Evolutionary conservation across 2,113 vertebrate genomes (phyloP).

Genomic region (Hydrolagus affinis): DNA sequence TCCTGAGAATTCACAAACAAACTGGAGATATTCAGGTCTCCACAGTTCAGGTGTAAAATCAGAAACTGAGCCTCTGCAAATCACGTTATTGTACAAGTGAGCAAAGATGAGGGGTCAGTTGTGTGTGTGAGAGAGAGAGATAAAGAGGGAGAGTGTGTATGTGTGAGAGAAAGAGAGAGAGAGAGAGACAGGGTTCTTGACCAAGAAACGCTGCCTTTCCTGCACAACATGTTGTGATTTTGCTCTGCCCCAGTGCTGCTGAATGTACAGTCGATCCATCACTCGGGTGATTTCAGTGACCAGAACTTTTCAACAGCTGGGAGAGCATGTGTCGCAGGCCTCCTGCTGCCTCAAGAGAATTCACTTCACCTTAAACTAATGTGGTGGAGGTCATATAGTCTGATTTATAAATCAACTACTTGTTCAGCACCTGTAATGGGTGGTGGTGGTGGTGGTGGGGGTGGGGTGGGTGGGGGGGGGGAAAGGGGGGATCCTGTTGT

Average conservation of each 20-base stretch:
- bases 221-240: not conserved
- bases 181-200: not conserved
- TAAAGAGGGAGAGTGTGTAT: too few species aligned
- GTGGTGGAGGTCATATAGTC: not conserved
- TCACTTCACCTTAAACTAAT: not conserved
- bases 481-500: too few species aligned
- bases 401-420: not conserved
- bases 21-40: not conserved
- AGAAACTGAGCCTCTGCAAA: not conserved
- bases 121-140: not conserved
- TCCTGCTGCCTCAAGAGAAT: not conserved
- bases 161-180: too few species aligned
- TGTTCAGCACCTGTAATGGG: not conserved
- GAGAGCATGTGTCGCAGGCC: not conserved
- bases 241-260: not conserved
- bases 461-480: too few species aligned
- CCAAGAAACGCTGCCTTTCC: not conserved
- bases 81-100: not conserved
- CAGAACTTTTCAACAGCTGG: not conserved
- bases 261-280: not conserved
- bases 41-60: not conserved
- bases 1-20: not conserved
- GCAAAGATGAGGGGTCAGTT: not conserved
- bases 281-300: not conserved
- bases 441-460: too few species aligned